phyloP scores from a whole-genome alignment of 1,140 invertebrate genomes.

The Parasteatoda tepidariorum region DNA sequence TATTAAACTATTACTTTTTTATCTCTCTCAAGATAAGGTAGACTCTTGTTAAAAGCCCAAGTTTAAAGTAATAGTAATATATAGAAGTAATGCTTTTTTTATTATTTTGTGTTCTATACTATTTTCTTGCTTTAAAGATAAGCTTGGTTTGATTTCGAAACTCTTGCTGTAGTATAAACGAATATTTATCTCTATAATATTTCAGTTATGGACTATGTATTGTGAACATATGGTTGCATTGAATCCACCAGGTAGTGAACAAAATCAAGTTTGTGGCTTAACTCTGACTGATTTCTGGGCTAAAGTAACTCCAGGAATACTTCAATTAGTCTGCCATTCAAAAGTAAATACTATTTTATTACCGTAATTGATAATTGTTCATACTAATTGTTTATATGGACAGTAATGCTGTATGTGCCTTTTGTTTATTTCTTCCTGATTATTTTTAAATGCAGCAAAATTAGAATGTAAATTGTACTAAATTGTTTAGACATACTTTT shows the following conservation, averaged over 20 bases:
- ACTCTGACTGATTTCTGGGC: slow-evolving; percentile 95
- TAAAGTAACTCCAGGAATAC: slow-evolving; percentile 93
- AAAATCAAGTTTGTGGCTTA: slow-evolving; percentile 70
- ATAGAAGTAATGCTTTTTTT: too few relatives aligned
- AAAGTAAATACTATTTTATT: slow-evolving; percentile 74
- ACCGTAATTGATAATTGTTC: not conserved
- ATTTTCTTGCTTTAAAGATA: too few relatives aligned
- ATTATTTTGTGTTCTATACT: too few relatives aligned
- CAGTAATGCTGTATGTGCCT: not conserved
- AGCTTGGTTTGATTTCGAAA: too few relatives aligned
- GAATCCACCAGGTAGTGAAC: slow-evolving; percentile 73
- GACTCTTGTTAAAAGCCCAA: too few relatives aligned
- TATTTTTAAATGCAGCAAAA: not conserved
- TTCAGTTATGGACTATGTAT: slow-evolving; percentile 96
- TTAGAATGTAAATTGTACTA: too few relatives aligned
- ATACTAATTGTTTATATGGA: not conserved
- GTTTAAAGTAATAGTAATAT: too few relatives aligned
- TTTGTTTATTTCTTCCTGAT: not conserved
- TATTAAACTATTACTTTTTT: too few relatives aligned
- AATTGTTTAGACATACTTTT: too few relatives aligned
- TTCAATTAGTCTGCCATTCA: slow-evolving; percentile 92
- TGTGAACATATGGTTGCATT: slow-evolving; percentile 85
- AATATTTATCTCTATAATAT: too few relatives aligned
- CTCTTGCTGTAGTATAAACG: too few relatives aligned
- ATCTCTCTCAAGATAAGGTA: too few relatives aligned